Conservation (phyloP, 2,113 vertebrate species). For the Abramis brama region DNA sequence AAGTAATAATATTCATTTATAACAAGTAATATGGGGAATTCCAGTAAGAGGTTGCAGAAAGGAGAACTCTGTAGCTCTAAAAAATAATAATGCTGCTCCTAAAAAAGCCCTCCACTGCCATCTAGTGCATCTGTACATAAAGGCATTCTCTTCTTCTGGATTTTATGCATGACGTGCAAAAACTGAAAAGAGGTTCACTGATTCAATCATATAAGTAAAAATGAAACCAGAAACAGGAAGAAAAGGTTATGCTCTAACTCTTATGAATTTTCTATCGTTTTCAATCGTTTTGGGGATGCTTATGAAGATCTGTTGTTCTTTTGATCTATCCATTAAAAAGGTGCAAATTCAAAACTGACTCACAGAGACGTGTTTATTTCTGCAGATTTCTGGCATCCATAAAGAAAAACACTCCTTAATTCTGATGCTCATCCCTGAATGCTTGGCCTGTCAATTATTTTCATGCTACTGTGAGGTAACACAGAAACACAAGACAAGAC, state of each 20-base stretch:
- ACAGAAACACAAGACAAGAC: conserved; percentile 12
- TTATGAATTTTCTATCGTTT: neutral
- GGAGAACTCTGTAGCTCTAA: neutral
- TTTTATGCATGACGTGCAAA: neutral
- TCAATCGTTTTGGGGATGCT: neutral
- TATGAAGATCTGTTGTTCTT: neutral
- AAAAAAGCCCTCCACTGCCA: conserved; percentile 28
- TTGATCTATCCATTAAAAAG: conserved; percentile 2
- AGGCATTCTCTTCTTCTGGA: neutral
- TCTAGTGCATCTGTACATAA: conserved; percentile 21
- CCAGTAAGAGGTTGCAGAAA: neutral
- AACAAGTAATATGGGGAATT: neutral
- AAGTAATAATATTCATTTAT: neutral
- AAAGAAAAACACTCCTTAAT: neutral
- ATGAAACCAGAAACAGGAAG: neutral
- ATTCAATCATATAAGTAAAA: neutral
- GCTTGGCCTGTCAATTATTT: conserved; percentile 45
- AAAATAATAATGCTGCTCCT: neutral
- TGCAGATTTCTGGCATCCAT: conserved; percentile 4
- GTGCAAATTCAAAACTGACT: neutral
- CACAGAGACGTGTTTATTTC: conserved; percentile 6
- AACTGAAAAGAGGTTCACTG: neutral
- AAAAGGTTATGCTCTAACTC: neutral
- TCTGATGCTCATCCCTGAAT: conserved; percentile 21
- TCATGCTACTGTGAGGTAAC: conserved; percentile 36